These are phyloP conservation scores for Scaptomyza tumidula DNA, from an alignment of 2,888 invertebrate genomes.

Conservation along the genomic window DNA sequence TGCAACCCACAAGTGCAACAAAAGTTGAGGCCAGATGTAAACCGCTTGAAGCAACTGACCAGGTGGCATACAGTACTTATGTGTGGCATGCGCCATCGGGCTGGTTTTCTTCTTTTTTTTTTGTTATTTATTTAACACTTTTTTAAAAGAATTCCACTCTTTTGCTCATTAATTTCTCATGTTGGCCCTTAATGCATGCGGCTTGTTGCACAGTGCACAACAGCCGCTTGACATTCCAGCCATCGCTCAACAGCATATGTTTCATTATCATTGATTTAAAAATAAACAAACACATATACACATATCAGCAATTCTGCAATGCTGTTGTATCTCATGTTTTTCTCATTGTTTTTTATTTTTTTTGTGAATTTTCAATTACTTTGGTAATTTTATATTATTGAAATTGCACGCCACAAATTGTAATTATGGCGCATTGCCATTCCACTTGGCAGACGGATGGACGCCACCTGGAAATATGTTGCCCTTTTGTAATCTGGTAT, in stretches of 20 bases:
- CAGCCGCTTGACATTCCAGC: conserved; percentile 28
- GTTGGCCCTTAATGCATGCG: conserved; percentile 69
- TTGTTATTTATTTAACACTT: conserved; percentile 79
- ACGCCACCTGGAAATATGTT: conserved; percentile 68
- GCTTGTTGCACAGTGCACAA: conserved; percentile 36
- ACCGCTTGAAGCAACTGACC: conserved; percentile 55
- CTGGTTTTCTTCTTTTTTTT: conserved; percentile 35
- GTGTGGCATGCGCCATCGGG: conserved; percentile 5
- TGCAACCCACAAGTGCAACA: conserved; percentile 31
- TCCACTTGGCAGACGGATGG: conserved; percentile 14
- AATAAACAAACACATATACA: neutral
- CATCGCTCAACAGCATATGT: conserved; percentile 50
- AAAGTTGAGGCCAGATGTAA: conserved; percentile 60
- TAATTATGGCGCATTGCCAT: conserved; percentile 69
- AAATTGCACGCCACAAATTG: conserved; percentile 77
- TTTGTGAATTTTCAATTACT: conserved; percentile 75
- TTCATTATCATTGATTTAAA: conserved; percentile 60
- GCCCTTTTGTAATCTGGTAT: conserved; percentile 78
- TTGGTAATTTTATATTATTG: conserved; percentile 81
- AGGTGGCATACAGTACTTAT: conserved; percentile 1
- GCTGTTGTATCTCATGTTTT: conserved; percentile 12
- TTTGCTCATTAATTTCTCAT: conserved; percentile 79
- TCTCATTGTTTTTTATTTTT: conserved; percentile 25
- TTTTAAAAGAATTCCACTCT: conserved; percentile 78
- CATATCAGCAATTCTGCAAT: conserved; percentile 2